Base-by-base conservation (phyloP, 2,888 invertebrate species). In the Beris chalybata region DNA sequence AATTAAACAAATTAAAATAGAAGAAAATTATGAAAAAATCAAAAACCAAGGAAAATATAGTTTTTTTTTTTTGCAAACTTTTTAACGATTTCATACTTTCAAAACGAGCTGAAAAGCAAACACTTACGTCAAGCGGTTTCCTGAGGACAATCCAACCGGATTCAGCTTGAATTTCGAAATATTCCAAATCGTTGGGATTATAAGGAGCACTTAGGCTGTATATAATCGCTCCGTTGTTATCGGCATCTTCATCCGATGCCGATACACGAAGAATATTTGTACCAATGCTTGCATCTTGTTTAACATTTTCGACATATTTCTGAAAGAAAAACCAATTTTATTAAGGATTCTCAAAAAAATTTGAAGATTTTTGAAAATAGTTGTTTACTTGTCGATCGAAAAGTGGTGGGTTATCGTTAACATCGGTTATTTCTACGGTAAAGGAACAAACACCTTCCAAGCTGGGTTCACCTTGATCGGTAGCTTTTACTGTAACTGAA, bases 401-500 rank as follows among this genome's bases (percentile, higher is more conserved):
- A 61, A 95, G 82, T 7, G 95, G 95, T 6, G 95, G 95, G 81
- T 97, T 97, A 79, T 98, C 98, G 77, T 98, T 99, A 53, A 96
- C 94, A 80, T 98, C 98, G 1, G 95, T 95, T 64, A 98, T 95
- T 84, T 96, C 96, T 55, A 97, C 97, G 13, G 95, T 96, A 79
- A 99, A 98, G 6, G 97, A 97, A 81, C 99, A 99, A 72, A 97
- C 97, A 31, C 97, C 97, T 81, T 97, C 97, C 72, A 99, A 81
- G 0, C 95, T 95, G 1, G 97, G 97, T 79, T 95, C 95, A n/a
- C 97, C 99, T 78, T 97, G 93, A 86, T 99, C 99, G 0, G 96
- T 96, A 5, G 97, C 99, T 82, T 97, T 97, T 0, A 97, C 94
- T 0, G 97, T 97, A 5, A 96, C 95, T 0, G 95, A 95, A 5